Evolutionary conservation across 2,888 invertebrate genomes (phyloP), one percentile per base, ranked within the genome.

Genomic region (Dichetophora obliterata): DNA sequence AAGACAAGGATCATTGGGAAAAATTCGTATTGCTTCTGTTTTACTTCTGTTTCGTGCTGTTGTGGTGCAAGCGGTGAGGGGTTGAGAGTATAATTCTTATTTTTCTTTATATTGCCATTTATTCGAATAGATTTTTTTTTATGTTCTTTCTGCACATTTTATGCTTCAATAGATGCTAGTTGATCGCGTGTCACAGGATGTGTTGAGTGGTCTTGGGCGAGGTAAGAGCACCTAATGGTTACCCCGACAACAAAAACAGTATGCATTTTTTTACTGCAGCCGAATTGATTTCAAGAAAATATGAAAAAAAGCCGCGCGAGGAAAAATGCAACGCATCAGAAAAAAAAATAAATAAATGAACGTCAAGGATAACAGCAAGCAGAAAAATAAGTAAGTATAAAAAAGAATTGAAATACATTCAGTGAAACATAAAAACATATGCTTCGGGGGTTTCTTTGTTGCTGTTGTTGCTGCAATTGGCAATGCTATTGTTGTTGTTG

Each of bases 391-490:
- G 14, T 31, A 50, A 31, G 19, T 57, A 59, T 5, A 50, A 79
- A 77, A 78, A 71, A 73, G 27, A 76, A 31, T 54, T 54, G 16
- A 63, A 77, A 78, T 78, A 76, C 77, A 76, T 78, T 71, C 77
- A 50, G 27, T 52, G 34, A 59, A 52, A 50, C 19, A 63, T 70
- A 70, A 70, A 75, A 70, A 50, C 63, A 74, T 70, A 63, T 54
- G 65, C 63, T 65, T 22, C 11, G 14, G 57, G 57, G 57, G 50
- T 19, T 37, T 57, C 37, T 19, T 70, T 34, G n/a, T n/a, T n/a
- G 63, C 63, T 74, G 22, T 59, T 72, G 43, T 61, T 72, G 48
- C 27, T 24, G 63, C 50, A 52, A 19, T 16, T 37, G 34, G 59
- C 19, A 31, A 43, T 71, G 16, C 52, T 70, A 16, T 66, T 65